These are phyloP conservation scores for Centrocercus urophasianus DNA, from an alignment of 2,113 vertebrate genomes.

Conservation along the genomic window DNA sequence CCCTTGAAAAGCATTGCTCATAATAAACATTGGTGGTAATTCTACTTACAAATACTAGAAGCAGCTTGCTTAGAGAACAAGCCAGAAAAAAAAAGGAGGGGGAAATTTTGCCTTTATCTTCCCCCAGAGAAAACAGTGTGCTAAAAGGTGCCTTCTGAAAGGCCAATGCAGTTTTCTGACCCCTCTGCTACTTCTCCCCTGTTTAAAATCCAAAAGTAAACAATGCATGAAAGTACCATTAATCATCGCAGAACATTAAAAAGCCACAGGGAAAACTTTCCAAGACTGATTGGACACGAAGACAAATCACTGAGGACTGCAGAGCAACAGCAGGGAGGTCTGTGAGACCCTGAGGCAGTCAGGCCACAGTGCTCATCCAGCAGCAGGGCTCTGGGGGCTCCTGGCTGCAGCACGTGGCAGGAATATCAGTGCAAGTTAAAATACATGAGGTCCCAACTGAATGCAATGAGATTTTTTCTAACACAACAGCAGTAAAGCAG, in stretches of 20 bases:
- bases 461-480: not conserved
- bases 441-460: not conserved
- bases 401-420: accelerated
- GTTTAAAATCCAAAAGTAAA: conserved; percentile 34
- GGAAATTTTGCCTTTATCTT: not conserved
- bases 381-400: not conserved
- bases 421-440: not conserved
- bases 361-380: not conserved
- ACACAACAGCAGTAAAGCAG: accelerated
- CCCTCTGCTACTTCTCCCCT: not conserved
- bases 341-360: not conserved
- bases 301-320: not conserved
- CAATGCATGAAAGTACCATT: not conserved
- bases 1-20: not conserved
- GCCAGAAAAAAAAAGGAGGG: not conserved
- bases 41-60: not conserved
- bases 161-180: not conserved
- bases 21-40: not conserved
- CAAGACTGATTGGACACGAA: not conserved
- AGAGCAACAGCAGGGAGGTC: not conserved
- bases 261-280: conserved; percentile 1
- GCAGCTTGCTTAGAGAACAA: not conserved
- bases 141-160: not conserved
- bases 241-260: conserved; percentile 2
- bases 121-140: not conserved